Evolutionary conservation across 1,140 invertebrate genomes (phyloP), one percentile per base, ranked within the genome.

Genomic region (Ganaspis sp.): DNA sequence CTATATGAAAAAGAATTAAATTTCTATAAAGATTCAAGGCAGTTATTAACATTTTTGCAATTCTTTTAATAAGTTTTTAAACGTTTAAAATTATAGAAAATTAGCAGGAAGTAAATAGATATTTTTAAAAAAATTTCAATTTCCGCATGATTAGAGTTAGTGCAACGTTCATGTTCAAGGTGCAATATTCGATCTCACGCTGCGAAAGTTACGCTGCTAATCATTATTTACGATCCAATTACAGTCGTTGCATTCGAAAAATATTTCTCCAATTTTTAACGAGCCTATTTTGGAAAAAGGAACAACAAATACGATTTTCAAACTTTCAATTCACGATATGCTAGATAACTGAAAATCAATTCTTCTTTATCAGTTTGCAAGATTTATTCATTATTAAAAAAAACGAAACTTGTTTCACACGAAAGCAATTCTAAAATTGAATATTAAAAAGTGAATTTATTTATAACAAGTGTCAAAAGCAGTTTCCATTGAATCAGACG

Each of bases 121-220:
- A 45, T 15, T 45, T 45, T n/a, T 58, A 15, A 21, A 23, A 29
- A 29, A 58, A 58, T 6, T 53, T 6, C 23, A 15, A 29, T 34
- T 64, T 64, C 58, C 58, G 58, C 58, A 29, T 34, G 12, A 64
- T 64, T 64, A 34, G 26, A 29, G 15, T 64, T 64, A n/a, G 15
- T 64, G n/a, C 58, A 29, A n/a, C 5, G 26, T 64, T 64, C 58
- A 64, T 29, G 58, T 64, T 64, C 26, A 64, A 64, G 58, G 58
- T 34, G 58, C 23, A 64, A 64, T 26, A 64, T 64, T 29, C 12
- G 58, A 64, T 64, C 58, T 64, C 58, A 64, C 58, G 58, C 26
- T 64, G 23, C 58, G 58, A 64, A 64, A 64, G 58, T 64, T 64
- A n/a, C 23, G 23, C 26, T 29, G 4, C 26, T 64, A 64, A 64